Evolutionary conservation across 1,140 invertebrate species (phyloP), one percentile per base, ranked within the genome.

Genomic region (Cydia splendana): DNA sequence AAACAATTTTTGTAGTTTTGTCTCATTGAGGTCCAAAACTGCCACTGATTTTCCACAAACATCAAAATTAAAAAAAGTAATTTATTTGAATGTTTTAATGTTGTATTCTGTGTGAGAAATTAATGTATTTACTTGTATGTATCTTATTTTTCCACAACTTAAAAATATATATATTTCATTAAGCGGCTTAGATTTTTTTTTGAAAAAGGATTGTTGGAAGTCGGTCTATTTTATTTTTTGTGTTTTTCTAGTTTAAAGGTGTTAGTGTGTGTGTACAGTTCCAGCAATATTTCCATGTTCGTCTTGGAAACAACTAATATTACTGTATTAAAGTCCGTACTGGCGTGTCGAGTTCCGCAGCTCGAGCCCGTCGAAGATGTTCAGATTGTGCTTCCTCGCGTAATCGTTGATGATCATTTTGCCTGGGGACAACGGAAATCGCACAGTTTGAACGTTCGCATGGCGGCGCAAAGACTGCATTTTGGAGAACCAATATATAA

Each of bases 311-410:
- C 85, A 91, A 91, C 88, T 88, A 89, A 81, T 92, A 92, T 93
- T 93, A 93, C 91, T 91, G 91, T 79, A 73, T 93, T 91, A 92
- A 95, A 95, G 95, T 95, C 95, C 95, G 94, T 95, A 96, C 95
- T 95, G 95, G 93, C 95, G 94, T 85, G 95, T 95, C 86, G 95
- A 94, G 92, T 95, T 95, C 86, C 95, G 93, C 69, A 95, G 94
- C 87, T 95, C 95, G 82, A 94, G 94, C 79, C 95, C 95, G 86
- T 95, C 95, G 93, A 95, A 96, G 91, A 96, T 95, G 94, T 95
- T 95, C 80, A 96, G 92, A 91, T 95, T 95, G 90, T 96, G 94
- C 77, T 95, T 94, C 93, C 94, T 94, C 80, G 95, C 95, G 87
- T 96, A 95, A 89, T 96, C 95, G 91, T 95, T 95, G 84, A 96